Evolutionary conservation across 2,888 invertebrate species (phyloP), one percentile per base, ranked within the genome.

Genomic region (Cerceris rybyensis): DNA sequence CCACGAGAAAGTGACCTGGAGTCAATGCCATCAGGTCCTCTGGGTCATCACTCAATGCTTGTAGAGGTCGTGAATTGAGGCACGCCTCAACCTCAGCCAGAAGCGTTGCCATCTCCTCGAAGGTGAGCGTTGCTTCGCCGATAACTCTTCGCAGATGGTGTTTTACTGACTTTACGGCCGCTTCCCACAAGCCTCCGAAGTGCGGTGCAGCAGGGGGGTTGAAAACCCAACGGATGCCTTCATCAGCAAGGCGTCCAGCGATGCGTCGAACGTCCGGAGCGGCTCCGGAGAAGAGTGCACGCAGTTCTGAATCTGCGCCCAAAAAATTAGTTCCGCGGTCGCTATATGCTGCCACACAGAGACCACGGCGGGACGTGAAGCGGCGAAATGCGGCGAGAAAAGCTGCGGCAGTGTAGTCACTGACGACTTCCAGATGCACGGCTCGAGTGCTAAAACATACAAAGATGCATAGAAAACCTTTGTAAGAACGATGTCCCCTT

Each of bases 301-400:
- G 6, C 0, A 71, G 14, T 13, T 69, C 64, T 9, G 52, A 39
- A 6, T 50, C 59, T 0, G 58, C 43, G 0, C 52, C 71, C 5
- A 39, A 14, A 41, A 82, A 82, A 0, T 39, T 82, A 0, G 75
- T 76, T 0, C 80, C 82, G 54, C 63, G 50, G 16, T 78, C 80
- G 28, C 76, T 76, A 16, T 67, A 57, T 0, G 80, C 17, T 6
- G 13, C 9, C 0, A 28, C 9, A 0, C 68, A 71, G 76, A 86
- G 28, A 0, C 79, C 80, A 0, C 77, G 74, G 0, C 79, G 70
- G 0, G 80, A 9, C 0, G 39, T 17, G 28, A 80, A 82, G 2
- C 77, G 73, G 6, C 58, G 49, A 9, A 78, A 77, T 0, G 75
- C 72, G 0, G 76, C 77, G 2, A 80, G 28, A 28, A 82, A 80